These are phyloP conservation scores for Rhingia rostrata DNA, from an alignment of 2,888 invertebrate genomes.

Conservation along the genomic window DNA sequence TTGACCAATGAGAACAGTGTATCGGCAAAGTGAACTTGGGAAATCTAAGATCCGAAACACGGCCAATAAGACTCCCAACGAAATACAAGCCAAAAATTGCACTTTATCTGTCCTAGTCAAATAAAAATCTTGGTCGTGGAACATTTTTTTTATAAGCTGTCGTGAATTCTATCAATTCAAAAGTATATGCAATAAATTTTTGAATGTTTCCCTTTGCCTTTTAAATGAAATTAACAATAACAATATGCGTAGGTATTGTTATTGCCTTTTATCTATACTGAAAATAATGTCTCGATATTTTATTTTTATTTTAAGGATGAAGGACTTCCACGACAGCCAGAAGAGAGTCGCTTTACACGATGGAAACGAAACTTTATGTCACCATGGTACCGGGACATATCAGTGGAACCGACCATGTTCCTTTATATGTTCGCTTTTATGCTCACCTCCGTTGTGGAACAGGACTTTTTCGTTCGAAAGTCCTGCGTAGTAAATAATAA, in stretches of 20 bases:
- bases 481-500: constrained; percentile 90
- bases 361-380: constrained; percentile 27
- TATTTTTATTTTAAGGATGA: background rate
- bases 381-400: constrained; percentile 82
- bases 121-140: too few species aligned
- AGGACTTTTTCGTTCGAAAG: constrained; percentile 90
- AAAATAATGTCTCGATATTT: background rate
- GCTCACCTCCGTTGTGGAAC: constrained; percentile 91
- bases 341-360: constrained; percentile 20
- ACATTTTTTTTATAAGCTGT: too few species aligned
- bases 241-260: background rate
- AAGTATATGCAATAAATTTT: too few species aligned
- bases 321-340: background rate
- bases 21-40: too few species aligned
- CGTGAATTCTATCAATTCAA: too few species aligned
- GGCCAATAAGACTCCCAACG: too few species aligned
- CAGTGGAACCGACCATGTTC: constrained; percentile 94
- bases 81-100: too few species aligned
- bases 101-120: too few species aligned
- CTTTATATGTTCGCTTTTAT: constrained; percentile 94
- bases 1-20: too few species aligned
- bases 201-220: too few species aligned
- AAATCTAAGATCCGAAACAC: too few species aligned
- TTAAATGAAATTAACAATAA: too few species aligned
- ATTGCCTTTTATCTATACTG: background rate